Percentiles rank a stretch among this genome's conserved stretches.
These are phyloP conservation scores for Pipistrellus kuhlii DNA, from an alignment of 2,797 vertebrate genomes.

Conservation along the genomic window DNA sequence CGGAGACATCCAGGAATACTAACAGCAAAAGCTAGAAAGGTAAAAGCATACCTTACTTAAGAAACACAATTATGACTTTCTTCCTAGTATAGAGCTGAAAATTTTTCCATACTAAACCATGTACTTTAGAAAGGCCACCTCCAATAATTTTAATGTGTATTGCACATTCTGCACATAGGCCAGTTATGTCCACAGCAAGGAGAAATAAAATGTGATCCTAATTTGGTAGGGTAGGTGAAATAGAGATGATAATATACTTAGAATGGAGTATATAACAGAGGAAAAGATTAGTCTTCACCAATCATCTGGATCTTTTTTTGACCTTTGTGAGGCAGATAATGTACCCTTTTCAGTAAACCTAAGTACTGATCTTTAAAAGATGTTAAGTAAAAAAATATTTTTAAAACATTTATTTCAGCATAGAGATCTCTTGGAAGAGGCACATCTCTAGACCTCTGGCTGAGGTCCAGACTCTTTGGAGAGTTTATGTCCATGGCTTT, in stretches of 20 bases:
- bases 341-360: background rate
- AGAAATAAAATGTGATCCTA: constrained; percentile 13
- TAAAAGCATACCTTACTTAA: background rate
- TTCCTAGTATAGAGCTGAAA: background rate
- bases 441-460: background rate
- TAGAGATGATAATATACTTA: background rate
- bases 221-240: background rate
- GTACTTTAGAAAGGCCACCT: background rate
- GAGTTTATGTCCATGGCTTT: background rate
- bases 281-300: background rate
- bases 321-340: background rate
- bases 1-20: background rate
- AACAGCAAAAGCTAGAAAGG: background rate
- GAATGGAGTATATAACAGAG: background rate
- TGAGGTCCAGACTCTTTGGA: background rate
- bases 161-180: background rate
- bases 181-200: background rate
- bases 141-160: background rate
- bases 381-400: constrained; percentile 11
- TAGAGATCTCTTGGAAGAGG: background rate
- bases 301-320: background rate
- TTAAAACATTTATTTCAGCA: background rate
- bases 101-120: background rate
- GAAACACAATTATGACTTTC: background rate
- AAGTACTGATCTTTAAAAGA: constrained; percentile 16